Conservation (phyloP, 1,140 invertebrate genomes). For the Maniola jurtina region DNA sequence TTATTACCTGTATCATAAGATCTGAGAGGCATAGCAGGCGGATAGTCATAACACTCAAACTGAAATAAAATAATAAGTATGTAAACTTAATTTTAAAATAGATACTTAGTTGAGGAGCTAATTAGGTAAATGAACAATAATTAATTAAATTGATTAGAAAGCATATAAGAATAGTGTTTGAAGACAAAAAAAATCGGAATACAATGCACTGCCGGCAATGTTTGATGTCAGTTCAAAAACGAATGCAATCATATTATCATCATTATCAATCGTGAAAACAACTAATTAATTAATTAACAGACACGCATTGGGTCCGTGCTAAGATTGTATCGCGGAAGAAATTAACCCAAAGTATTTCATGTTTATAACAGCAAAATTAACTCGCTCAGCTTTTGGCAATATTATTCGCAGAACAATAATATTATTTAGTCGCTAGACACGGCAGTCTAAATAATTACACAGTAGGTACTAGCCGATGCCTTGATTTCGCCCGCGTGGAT, state of each 20-base stretch:
- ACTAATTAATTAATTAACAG: slow-evolving; percentile 18
- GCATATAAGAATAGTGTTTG: background rate
- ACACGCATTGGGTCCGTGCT: slow-evolving; percentile 18
- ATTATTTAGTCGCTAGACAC: slow-evolving; percentile 4
- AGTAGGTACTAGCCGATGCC: too few species aligned
- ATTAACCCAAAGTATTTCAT: background rate
- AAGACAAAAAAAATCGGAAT: background rate
- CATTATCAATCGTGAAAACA: background rate
- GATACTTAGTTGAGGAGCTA: background rate
- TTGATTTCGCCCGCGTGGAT: too few species aligned
- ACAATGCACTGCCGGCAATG: slow-evolving; percentile 10
- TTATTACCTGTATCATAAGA: slow-evolving; percentile 45
- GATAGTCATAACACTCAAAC: slow-evolving; percentile 60
- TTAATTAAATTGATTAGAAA: background rate
- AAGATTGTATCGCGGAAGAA: slow-evolving; percentile 28
- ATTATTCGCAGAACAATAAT: slow-evolving; percentile 1
- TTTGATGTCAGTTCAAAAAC: slow-evolving; percentile 10
- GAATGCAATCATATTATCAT: slow-evolving; percentile 16
- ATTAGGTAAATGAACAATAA: background rate
- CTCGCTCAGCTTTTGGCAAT: slow-evolving; percentile 8
- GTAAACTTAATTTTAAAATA: background rate
- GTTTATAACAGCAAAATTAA: slow-evolving; percentile 13
- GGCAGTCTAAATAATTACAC: background rate
- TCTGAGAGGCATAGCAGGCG: slow-evolving; percentile 29
- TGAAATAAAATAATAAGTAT: slow-evolving; percentile 49